Conservation (phyloP, 2,888 invertebrate species). For the Ametastegia equiseti region DNA sequence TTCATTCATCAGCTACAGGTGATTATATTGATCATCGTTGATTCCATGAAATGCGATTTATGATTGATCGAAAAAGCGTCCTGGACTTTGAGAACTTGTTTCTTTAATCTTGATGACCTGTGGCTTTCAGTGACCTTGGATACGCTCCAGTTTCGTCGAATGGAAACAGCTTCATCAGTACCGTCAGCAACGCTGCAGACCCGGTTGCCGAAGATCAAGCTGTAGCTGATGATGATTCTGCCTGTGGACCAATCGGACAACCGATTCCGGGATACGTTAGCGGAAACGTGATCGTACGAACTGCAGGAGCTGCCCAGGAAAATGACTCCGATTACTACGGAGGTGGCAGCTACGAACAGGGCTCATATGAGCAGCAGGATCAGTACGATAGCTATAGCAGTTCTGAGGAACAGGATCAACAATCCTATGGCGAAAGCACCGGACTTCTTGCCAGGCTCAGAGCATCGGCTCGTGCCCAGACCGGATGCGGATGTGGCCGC, state of each 20-base stretch:
- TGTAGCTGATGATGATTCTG: not conserved
- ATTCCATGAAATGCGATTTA: not conserved
- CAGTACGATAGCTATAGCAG: slow-evolving; percentile 22
- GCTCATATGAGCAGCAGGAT: slow-evolving; percentile 3
- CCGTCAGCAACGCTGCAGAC: not conserved
- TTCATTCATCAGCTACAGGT: slow-evolving; percentile 60
- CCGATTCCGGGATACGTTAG: slow-evolving; percentile 59
- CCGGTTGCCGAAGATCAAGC: not conserved
- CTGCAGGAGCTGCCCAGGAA: slow-evolving; percentile 40
- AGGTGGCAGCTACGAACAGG: slow-evolving; percentile 1
- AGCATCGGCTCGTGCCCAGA: slow-evolving; percentile 41
- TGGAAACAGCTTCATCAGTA: slow-evolving; percentile 48
- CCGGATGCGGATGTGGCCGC: slow-evolving; percentile 38
- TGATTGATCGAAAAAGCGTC: not conserved
- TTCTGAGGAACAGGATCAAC: slow-evolving; percentile 36
- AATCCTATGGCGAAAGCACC: not conserved
- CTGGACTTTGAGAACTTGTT: not conserved
- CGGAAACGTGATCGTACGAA: slow-evolving; percentile 56
- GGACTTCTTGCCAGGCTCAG: slow-evolving; percentile 42
- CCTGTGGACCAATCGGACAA: slow-evolving; percentile 61
- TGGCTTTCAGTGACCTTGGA: slow-evolving; percentile 60
- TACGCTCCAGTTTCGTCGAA: slow-evolving; percentile 57
- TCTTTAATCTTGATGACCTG: not conserved
- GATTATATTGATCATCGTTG: not conserved
- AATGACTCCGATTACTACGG: slow-evolving; percentile 1